Evolutionary conservation across 2,888 invertebrate genomes (phyloP).

Genomic region (Callinectes sapidus): DNA sequence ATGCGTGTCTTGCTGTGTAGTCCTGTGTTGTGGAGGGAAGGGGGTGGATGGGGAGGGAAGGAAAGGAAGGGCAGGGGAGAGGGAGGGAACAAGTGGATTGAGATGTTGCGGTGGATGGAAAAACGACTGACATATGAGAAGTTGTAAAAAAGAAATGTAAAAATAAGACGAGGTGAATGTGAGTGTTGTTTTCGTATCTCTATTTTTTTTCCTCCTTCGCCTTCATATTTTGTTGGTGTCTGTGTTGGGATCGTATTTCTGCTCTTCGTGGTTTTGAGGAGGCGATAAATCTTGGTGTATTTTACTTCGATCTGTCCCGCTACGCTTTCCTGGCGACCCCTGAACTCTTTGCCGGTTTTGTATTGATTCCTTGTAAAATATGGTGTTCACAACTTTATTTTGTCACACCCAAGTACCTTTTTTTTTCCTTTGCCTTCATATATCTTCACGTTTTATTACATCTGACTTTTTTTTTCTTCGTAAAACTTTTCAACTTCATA

Average conservation of each 20-base stretch:
- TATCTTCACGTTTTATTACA: neutral
- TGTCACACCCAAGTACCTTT: neutral
- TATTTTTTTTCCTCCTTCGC: neutral
- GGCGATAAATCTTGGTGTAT: neutral
- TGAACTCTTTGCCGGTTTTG: neutral
- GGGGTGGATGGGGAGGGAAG: neutral
- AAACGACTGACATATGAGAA: constrained; percentile 14
- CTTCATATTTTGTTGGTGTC: neutral
- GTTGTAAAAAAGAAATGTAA: neutral
- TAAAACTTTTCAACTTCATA: neutral
- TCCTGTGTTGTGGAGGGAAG: neutral
- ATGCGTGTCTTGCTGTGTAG: neutral
- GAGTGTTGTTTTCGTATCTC: constrained; percentile 1
- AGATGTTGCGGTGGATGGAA: neutral
- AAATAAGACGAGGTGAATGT: constrained; percentile 7
- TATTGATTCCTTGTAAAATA: neutral
- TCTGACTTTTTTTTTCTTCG: neutral
- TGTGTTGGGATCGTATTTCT: neutral
- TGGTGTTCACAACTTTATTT: neutral
- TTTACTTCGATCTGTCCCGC: neutral
- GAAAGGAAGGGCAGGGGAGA: neutral
- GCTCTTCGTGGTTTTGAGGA: neutral
- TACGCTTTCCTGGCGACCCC: neutral
- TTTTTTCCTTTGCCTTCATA: neutral
- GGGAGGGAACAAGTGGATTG: neutral